Evolutionary conservation across 2,113 vertebrate species (phyloP).

Genomic region (Thryonomys swinderianus): DNA sequence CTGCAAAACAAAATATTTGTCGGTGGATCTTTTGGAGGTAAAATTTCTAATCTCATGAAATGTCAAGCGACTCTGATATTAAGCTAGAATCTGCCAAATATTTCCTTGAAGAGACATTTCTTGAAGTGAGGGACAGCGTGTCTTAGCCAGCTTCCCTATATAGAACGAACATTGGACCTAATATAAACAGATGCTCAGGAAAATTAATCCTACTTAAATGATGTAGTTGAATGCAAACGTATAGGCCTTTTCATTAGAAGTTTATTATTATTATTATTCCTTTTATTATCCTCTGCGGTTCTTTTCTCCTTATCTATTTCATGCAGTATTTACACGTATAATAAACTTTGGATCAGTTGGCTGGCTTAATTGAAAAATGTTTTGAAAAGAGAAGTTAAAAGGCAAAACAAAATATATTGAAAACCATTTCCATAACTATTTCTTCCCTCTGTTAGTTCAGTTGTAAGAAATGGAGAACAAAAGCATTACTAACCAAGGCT

Average conservation of each 20-base stretch:
- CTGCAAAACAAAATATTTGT: neutral
- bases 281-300: slow-evolving; percentile 20
- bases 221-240: neutral
- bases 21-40: neutral
- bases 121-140: neutral
- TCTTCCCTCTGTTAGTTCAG: slow-evolving; percentile 65
- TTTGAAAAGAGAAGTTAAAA: slow-evolving; percentile 70
- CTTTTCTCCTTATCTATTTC: slow-evolving; percentile 36
- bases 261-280: neutral
- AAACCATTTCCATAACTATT: slow-evolving; percentile 66
- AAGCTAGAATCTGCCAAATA: neutral
- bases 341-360: slow-evolving; percentile 50
- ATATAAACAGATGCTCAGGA: neutral
- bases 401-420: slow-evolving; percentile 63
- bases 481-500: slow-evolving; percentile 49
- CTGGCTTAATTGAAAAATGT: slow-evolving; percentile 65
- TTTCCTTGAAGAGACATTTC: neutral
- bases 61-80: neutral
- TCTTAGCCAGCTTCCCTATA: neutral
- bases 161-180: neutral
- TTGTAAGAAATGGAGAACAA: slow-evolving; percentile 66
- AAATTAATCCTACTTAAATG: slow-evolving; percentile 10
- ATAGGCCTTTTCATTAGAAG: slow-evolving; percentile 3
- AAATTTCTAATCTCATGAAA: neutral
- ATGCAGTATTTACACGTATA: slow-evolving; percentile 31